Percentiles rank a stretch among this genome's conserved stretches.
Evolutionary conservation across 23 tunicate genomes (phyloP).

Genomic region (Halocynthia aurantium): DNA sequence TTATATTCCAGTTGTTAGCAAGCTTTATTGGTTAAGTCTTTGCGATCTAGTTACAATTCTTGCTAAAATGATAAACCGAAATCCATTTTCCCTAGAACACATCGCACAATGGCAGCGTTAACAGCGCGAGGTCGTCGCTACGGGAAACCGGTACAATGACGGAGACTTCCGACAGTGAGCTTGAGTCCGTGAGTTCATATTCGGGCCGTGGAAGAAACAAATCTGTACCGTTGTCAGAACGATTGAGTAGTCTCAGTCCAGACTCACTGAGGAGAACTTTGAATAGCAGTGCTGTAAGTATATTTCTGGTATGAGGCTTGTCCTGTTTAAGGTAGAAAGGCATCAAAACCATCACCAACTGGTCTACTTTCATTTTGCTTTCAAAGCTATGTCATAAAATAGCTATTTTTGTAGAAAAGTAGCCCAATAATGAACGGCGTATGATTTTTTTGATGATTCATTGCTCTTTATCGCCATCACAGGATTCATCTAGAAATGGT

Average conservation of each 20-base stretch:
- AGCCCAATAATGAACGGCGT: not conserved
- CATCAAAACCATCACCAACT: no score
- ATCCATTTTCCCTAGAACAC: no score
- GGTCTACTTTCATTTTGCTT: no score
- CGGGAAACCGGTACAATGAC: conserved; percentile 77
- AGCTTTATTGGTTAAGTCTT: no score
- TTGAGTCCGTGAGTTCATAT: conserved; percentile 37
- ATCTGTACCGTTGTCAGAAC: conserved; percentile 47
- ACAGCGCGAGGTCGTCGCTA: not conserved
- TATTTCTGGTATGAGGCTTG: not conserved
- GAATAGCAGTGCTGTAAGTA: not conserved
- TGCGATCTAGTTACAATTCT: no score
- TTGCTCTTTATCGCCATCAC: not conserved
- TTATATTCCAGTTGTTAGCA: no score
- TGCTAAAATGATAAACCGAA: no score
- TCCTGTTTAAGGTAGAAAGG: no score
- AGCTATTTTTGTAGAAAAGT: not conserved
- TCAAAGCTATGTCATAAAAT: not conserved
- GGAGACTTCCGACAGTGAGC: conserved; percentile 61
- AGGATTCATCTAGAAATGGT: conserved; percentile 3
- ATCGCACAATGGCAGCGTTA: no score
- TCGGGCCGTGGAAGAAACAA: conserved; percentile 14
- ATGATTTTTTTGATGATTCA: not conserved
- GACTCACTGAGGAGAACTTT: conserved; percentile 37
- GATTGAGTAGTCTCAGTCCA: conserved; percentile 50